phyloP scores from a whole-genome alignment of 2,797 vertebrate species.

The Merluccius polli region DNA sequence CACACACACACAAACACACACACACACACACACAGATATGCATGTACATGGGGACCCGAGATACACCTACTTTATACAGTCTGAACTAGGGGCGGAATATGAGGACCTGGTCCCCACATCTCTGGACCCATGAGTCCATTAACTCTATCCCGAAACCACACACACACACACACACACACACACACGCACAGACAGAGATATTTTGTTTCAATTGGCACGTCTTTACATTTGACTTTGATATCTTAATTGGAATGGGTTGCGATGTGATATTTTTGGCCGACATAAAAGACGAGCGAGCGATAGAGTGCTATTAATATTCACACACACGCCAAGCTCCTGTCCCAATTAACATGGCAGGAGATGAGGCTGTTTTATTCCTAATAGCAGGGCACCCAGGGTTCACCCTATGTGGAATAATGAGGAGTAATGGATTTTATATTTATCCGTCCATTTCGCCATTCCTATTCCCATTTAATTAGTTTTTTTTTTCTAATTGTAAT shows the following conservation, averaged over 20 bases:
- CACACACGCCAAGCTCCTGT: constrained; percentile 31
- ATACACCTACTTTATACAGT: no score
- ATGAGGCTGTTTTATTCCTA: constrained; percentile 59
- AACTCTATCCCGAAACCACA: no score
- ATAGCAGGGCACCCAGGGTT: constrained; percentile 45
- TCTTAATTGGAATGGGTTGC: constrained; percentile 35
- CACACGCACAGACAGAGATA: neutral
- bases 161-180: neutral
- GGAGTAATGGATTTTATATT: constrained; percentile 47
- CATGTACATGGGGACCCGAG: no score
- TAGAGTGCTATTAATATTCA: constrained; percentile 50
- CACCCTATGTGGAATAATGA: constrained; percentile 44
- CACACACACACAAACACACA: no score
- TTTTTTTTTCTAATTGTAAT: constrained; percentile 27
- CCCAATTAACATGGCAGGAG: constrained; percentile 55
- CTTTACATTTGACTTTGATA: constrained; percentile 39
- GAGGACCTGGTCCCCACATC: no score
- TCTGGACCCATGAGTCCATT: no score
- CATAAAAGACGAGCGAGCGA: constrained; percentile 35
- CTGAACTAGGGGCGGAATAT: no score
- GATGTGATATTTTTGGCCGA: constrained; percentile 34
- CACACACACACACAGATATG: no score
- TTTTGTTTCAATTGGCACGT: constrained; percentile 15
- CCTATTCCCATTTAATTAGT: constrained; percentile 62
- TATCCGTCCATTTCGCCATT: constrained; percentile 35